Evolutionary conservation across 2,888 invertebrate genomes (phyloP), one percentile per base, ranked within the genome.

Genomic region (Oxyscelio sp.): DNA sequence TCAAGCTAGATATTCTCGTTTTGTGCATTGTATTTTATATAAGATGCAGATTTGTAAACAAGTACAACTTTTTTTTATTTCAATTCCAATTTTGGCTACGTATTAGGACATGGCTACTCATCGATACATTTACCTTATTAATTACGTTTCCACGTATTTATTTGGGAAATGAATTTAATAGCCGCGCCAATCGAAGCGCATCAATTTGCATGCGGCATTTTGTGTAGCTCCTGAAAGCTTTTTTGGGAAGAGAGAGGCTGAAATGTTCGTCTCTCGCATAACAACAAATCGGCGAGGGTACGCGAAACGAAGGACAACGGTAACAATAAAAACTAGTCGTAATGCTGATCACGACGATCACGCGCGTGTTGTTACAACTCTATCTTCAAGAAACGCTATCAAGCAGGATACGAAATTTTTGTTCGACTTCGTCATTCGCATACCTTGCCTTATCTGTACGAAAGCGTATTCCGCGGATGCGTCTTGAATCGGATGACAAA

Each of bases 261-360:
- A 54, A 50, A 45, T 45, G 54, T 45, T 54, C 45, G 34, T 63
- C 45, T 15, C 31, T 6, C 4, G 31, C 22, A 43, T 65, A 58
- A 65, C 71, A 50, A 54, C 52, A 80, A 66, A 74, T 74, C 59
- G 61, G n/a, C 45, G 17, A 58, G 15, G 27, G 19, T 59, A 58
- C 48, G 52, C 54, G 68, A 71, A 74, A 74, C 73, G 73, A 65
- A 74, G 54, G 68, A 68, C 59, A 74, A 43, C 54, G 31, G 43
- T 50, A 58, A 70, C 68, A 75, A 77, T 68, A 86, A 86, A 86
- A 86, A 86, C 86, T 80, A 82, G 84, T 84, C 73, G 66, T 50
- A 58, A 81, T 84, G 65, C 81, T 68, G 78, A 84, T 84, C 86
- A 75, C 78, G 78, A 56, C 70, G 66, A 68, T 75, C 79, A 54